Conservation (phyloP, 2,888 invertebrate genomes). For the Caenorhabditis afra region DNA sequence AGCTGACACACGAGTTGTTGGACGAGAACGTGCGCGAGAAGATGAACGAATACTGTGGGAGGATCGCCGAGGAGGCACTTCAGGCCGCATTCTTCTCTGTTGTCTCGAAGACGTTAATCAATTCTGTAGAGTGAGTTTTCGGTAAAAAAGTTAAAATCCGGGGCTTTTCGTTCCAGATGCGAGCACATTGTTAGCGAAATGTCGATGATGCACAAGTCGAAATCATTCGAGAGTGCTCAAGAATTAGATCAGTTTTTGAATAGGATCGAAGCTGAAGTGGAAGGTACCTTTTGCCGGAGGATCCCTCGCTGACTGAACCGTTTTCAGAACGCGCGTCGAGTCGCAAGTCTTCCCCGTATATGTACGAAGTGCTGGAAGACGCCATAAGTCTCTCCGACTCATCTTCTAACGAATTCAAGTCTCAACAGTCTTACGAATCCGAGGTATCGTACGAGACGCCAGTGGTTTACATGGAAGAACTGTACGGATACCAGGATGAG, state of each 20-base stretch:
- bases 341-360: conserved; percentile 38
- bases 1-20: conserved; percentile 29
- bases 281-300: too few relatives aligned
- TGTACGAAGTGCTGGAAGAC: conserved; percentile 50
- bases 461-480: conserved; percentile 31
- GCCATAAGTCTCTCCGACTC: conserved; percentile 14
- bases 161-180: conserved; percentile 12
- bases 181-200: conserved; percentile 23
- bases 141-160: neutral
- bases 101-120: conserved; percentile 42
- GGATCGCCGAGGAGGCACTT: conserved; percentile 55
- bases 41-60: conserved; percentile 45
- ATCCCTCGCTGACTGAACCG: too few relatives aligned
- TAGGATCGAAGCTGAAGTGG: conserved; percentile 22
- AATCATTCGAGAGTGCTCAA: conserved; percentile 61
- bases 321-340: conserved; percentile 50
- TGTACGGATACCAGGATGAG: conserved; percentile 20
- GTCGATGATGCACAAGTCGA: conserved; percentile 50
- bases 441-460: conserved; percentile 41
- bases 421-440: conserved; percentile 22
- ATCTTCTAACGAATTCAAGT: conserved; percentile 18
- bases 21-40: conserved; percentile 38
- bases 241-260: conserved; percentile 48
- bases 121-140: conserved; percentile 31
- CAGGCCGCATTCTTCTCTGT: conserved; percentile 47